These are phyloP conservation scores for Gnathonemus echidnorhynchus DNA, from an alignment of 2,113 vertebrate species.

Conservation along the genomic window DNA sequence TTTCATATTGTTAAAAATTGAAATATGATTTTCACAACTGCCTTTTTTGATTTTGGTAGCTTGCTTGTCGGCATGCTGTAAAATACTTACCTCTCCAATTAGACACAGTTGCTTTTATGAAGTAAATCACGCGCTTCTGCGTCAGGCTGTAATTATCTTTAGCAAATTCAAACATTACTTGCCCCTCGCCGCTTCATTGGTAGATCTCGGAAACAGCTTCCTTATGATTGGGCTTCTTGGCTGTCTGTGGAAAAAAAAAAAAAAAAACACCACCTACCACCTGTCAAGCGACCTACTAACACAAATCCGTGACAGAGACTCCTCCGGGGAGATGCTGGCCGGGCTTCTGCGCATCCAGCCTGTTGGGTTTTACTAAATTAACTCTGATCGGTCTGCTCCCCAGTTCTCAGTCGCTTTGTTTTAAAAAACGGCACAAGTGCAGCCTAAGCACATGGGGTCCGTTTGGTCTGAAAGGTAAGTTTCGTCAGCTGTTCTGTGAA, in stretches of 20 bases:
- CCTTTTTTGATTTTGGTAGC: not conserved
- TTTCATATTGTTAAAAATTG: not conserved
- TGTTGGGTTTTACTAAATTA: not conserved
- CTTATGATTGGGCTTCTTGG: conserved; percentile 40
- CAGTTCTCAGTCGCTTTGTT: not conserved
- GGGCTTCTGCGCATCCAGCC: not conserved
- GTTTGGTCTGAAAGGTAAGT: not conserved
- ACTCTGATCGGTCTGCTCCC: not conserved
- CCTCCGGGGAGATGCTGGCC: conserved; percentile 34
- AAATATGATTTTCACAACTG: not conserved
- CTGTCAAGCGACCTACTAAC: conserved; percentile 84
- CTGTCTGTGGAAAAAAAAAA: conserved; percentile 32
- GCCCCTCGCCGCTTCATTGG: conserved; percentile 39
- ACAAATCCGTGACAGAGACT: conserved; percentile 73
- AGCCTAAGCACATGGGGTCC: not conserved
- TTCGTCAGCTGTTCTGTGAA: not conserved
- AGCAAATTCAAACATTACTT: not conserved
- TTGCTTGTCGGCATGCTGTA: not conserved
- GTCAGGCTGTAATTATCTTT: not conserved
- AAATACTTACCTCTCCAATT: not conserved
- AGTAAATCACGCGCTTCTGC: not conserved
- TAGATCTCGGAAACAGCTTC: conserved; percentile 32
- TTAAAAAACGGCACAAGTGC: not conserved
- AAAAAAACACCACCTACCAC: conserved; percentile 40
- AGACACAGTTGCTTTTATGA: not conserved